Evolutionary conservation across 2,113 vertebrate species (phyloP).

Genomic region (Onychostoma macrolepis): DNA sequence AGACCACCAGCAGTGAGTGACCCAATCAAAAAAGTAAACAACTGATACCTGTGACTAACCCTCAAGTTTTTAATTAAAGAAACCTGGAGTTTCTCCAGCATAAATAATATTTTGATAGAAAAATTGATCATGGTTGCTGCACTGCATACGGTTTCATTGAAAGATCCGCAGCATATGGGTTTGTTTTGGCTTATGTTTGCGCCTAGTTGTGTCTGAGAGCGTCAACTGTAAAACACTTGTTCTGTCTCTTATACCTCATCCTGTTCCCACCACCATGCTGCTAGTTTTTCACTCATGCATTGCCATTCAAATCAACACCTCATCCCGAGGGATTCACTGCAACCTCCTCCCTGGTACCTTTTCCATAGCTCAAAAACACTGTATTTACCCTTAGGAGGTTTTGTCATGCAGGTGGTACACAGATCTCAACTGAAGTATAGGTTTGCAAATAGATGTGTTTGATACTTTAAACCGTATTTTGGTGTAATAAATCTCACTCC

Average conservation of each 20-base stretch:
- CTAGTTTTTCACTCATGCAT: constrained; percentile 34
- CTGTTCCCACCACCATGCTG: constrained; percentile 37
- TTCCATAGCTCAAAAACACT: neutral
- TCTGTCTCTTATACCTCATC: constrained; percentile 44
- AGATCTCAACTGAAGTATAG: constrained; percentile 14
- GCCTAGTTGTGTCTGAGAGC: constrained; percentile 57
- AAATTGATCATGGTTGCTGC: constrained; percentile 59
- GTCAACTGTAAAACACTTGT: constrained; percentile 48
- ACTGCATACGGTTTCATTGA: constrained; percentile 60
- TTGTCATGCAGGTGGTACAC: constrained; percentile 26
- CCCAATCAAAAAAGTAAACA: constrained; percentile 45
- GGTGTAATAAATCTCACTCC: neutral
- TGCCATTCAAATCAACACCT: constrained; percentile 35
- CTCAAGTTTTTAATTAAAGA: constrained; percentile 65
- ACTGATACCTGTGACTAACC: constrained; percentile 54
- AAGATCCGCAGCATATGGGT: constrained; percentile 51
- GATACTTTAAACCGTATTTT: neutral
- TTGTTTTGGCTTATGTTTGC: constrained; percentile 66
- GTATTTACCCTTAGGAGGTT: neutral
- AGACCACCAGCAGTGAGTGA: constrained; percentile 56
- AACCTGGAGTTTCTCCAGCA: constrained; percentile 65
- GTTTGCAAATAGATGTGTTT: constrained; percentile 1
- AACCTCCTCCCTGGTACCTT: constrained; percentile 25
- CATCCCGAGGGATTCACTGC: constrained; percentile 19
- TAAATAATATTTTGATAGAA: constrained; percentile 67